These are phyloP conservation scores for Bucco capensis DNA, from an alignment of 2,113 vertebrate genomes.

Conservation along the genomic window DNA sequence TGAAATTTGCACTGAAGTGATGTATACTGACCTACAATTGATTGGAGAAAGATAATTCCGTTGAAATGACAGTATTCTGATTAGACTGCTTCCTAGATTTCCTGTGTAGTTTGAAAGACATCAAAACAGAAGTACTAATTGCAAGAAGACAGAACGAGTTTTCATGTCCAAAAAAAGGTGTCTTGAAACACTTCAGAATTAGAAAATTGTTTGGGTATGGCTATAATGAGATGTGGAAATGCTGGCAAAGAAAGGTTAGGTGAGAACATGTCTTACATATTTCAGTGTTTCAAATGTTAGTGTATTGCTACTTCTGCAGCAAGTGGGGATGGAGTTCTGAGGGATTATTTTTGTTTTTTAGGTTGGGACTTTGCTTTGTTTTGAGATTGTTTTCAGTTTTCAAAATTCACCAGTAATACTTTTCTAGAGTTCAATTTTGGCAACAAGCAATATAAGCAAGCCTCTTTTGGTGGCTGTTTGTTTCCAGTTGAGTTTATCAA, in stretches of 20 bases:
- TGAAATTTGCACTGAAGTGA: background rate
- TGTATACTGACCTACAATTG: background rate
- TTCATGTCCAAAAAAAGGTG: background rate
- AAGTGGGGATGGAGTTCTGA: background rate
- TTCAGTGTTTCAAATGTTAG: background rate
- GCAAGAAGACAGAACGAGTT: background rate
- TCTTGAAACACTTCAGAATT: background rate
- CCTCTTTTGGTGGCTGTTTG: background rate
- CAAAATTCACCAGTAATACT: background rate
- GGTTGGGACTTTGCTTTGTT: background rate
- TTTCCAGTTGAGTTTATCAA: background rate
- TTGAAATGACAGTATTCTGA: background rate
- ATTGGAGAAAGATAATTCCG: background rate
- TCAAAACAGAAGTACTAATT: background rate
- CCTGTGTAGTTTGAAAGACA: background rate
- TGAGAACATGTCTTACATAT: rapidly evolving
- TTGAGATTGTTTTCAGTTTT: background rate
- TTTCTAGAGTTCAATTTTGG: background rate
- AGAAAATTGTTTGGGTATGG: background rate
- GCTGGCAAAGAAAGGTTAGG: background rate
- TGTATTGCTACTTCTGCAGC: background rate
- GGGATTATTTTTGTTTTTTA: background rate
- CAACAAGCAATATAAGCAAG: background rate
- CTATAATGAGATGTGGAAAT: background rate
- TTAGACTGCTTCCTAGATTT: background rate